Evolutionary conservation across 2,113 vertebrate genomes (phyloP).

Genomic region (Dascyllus trimaculatus): DNA sequence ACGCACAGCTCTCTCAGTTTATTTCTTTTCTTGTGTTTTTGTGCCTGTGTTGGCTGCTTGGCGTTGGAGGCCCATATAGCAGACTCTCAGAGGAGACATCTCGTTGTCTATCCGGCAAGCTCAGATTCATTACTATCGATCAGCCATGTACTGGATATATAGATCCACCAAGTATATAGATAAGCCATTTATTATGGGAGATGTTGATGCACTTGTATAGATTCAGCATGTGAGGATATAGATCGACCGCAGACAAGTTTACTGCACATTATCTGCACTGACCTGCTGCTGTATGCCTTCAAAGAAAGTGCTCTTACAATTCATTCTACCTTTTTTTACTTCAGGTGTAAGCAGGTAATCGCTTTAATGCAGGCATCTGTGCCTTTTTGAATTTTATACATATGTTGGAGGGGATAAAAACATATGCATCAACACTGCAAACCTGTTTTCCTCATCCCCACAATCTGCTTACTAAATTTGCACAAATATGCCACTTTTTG

Average conservation of each 20-base stretch:
- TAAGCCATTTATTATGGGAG: constrained; percentile 78
- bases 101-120: constrained; percentile 65
- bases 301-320: background rate
- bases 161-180: constrained; percentile 81
- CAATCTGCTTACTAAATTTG: background rate
- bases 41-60: constrained; percentile 1
- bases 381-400: background rate
- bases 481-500: constrained; percentile 24
- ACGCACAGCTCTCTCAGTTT: background rate
- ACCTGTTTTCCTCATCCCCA: background rate
- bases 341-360: background rate
- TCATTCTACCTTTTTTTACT: background rate
- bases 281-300: constrained; percentile 1
- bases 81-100: constrained; percentile 70
- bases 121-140: constrained; percentile 79
- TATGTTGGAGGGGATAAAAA: background rate
- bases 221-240: constrained; percentile 54
- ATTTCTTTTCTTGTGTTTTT: background rate
- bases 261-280: constrained; percentile 47
- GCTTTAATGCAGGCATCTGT: too few relatives aligned
- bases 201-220: constrained; percentile 59
- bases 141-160: constrained; percentile 82
- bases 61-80: background rate
- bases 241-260: constrained; percentile 64
- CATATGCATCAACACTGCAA: background rate